Conservation (phyloP, 1,140 invertebrate species). For the Palaemon carinicauda region DNA sequence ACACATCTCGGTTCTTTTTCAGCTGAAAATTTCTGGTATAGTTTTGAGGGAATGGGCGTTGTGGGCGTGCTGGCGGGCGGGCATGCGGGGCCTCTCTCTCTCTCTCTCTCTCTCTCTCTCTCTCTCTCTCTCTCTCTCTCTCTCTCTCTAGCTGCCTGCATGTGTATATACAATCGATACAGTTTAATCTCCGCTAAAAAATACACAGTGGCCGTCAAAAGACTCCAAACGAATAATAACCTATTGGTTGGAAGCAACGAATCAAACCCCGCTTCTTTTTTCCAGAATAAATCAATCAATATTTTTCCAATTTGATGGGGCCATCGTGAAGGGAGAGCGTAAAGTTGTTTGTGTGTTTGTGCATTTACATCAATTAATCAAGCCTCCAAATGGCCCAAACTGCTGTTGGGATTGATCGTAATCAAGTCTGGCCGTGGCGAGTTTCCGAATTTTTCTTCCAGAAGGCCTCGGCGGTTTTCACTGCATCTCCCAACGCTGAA, state of each 20-base stretch:
- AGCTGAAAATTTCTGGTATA: too few relatives aligned
- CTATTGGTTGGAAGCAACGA: constrained; percentile 3
- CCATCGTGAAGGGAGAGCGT: constrained; percentile 49
- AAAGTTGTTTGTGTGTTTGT: constrained; percentile 54
- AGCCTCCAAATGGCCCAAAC: constrained; percentile 51
- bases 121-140: too few relatives aligned
- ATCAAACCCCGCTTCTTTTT: neutral
- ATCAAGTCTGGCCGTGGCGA: constrained; percentile 41
- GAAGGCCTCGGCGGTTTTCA: neutral
- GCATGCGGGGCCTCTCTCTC: too few relatives aligned
- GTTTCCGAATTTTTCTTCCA: neutral
- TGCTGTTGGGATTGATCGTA: constrained; percentile 51
- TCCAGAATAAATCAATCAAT: constrained; percentile 41
- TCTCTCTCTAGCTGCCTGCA: too few relatives aligned
- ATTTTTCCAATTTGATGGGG: constrained; percentile 57
- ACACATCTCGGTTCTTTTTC: too few relatives aligned
- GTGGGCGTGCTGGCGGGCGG: too few relatives aligned
- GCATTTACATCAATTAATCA: constrained; percentile 57
- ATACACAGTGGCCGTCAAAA: neutral
- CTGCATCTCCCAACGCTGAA: too few relatives aligned
- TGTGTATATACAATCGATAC: too few relatives aligned
- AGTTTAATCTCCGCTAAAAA: too few relatives aligned
- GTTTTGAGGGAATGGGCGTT: too few relatives aligned
- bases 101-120: too few relatives aligned
- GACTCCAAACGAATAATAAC: neutral